Conservation (phyloP, 1,140 invertebrate genomes). For the Polyergus mexicanus region DNA sequence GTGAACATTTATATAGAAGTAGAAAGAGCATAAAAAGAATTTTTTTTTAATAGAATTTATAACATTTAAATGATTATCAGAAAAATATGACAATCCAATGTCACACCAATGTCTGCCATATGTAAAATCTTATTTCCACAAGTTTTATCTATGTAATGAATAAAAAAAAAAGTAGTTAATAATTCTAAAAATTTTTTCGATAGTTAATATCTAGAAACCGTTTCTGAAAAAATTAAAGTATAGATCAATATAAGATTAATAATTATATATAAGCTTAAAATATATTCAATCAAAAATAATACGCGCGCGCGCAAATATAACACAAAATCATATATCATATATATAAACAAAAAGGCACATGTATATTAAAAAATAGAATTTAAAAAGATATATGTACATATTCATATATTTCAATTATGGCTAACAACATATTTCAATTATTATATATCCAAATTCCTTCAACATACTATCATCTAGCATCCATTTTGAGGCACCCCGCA, state of each 20-base stretch:
- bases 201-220: not conserved
- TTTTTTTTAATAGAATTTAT: conserved; percentile 50
- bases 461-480: not conserved
- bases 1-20: conserved; percentile 54
- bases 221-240: not conserved
- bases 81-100: conserved; percentile 57
- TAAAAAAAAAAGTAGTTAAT: conserved; percentile 8
- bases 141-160: conserved; percentile 32
- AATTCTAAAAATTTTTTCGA: not conserved
- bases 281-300: conserved; percentile 16
- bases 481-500: conserved; percentile 42
- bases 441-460: conserved; percentile 26
- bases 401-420: conserved; percentile 51
- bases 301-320: conserved; percentile 6
- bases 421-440: conserved; percentile 44
- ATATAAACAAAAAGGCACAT: conserved; percentile 16
- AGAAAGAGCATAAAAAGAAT: conserved; percentile 51
- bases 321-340: not conserved
- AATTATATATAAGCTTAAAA: conserved; percentile 38
- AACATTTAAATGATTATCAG: conserved; percentile 55
- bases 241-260: not conserved
- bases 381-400: conserved; percentile 58
- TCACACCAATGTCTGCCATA: conserved; percentile 24
- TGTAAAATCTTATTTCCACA: conserved; percentile 58
- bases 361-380: conserved; percentile 48